Base-by-base conservation (phyloP, 2,113 vertebrate genomes). In the Marmota monax region DNA sequence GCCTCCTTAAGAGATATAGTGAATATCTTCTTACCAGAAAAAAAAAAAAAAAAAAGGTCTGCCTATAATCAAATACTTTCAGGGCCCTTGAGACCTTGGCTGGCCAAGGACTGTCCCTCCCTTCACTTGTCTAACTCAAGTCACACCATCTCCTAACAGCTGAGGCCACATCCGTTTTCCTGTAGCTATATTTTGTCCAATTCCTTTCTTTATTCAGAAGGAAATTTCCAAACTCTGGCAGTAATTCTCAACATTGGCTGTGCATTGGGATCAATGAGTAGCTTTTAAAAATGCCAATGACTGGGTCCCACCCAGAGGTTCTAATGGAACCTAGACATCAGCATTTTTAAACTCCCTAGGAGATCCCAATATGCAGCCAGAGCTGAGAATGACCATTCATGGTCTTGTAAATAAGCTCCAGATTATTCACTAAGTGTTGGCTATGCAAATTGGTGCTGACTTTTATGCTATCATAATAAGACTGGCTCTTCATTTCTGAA, bases 171-270 rank as follows among this genome's bases (percentile, higher is more conserved):
- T 37, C 70, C 37, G 77, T 0, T 2, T 29, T n/a, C 39, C 67
- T 82, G 32, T 20, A 77, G 29, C 29, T 94, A 1, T 56, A 32
- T 65, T 93, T 51, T 83, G 34, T 56, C 78, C 48, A 95, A 12
- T 91, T 92, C 8, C 51, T 84, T 92, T 29, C 25, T 78, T 93
- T 95, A 53, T 82, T 84, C 14, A 63, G 90, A 51, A 87, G 14
- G 72, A 95, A 76, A 82, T 56, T 82, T 77, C 27, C 84, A 70
- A 39, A 82, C 1, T 83, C 51, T 56, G 27, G 11, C 65, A 23
- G 14, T 51, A 5, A 9, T 72, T 90, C 37, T 90, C n/a, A 53
- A 3, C 14, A 7, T 25, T 83, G 39, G 25, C 37, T 74, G 12
- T 48, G 67, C 11, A 0, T 9, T 93, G 82, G 34, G 39, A 79